Conservation (phyloP, 1,140 invertebrate genomes). For the Tetragonula clypearis region DNA sequence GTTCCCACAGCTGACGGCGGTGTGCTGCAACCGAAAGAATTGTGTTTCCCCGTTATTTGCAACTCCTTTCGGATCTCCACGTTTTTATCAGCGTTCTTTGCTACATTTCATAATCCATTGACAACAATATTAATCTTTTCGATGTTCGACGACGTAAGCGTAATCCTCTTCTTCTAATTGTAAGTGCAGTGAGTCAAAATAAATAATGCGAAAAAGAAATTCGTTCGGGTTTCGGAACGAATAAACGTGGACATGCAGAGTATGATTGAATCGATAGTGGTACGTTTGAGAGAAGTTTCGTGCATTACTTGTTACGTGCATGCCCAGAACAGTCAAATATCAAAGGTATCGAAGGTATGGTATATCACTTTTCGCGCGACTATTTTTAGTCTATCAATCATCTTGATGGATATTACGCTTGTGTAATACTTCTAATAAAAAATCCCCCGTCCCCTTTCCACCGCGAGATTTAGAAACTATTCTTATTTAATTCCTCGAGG, state of each 20-base stretch:
- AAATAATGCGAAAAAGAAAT: not conserved
- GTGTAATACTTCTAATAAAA: not conserved
- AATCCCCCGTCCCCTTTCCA: not conserved
- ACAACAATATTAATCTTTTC: not conserved
- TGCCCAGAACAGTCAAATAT: constrained; percentile 12
- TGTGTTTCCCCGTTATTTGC: constrained; percentile 65
- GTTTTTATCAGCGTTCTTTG: not conserved
- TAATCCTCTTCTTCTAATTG: not conserved
- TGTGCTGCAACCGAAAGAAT: constrained; percentile 79
- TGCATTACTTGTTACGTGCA: constrained; percentile 32
- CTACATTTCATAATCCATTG: not conserved
- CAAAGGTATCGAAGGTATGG: not conserved
- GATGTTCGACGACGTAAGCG: not conserved
- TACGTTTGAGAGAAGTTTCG: constrained; percentile 18
- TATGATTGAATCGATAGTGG: not conserved
- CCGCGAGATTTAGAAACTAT: not conserved
- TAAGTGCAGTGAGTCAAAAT: constrained; percentile 24
- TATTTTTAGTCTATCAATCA: not conserved
- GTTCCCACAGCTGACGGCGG: constrained; percentile 76
- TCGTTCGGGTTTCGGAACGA: not conserved
- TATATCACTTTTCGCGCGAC: not conserved
- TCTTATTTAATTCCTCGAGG: not conserved
- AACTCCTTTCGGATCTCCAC: constrained; percentile 16
- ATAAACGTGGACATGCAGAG: constrained; percentile 31
- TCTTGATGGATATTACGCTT: too few species aligned